A percentile compares a stretch with the other conserved stretches of the same genome.
phyloP scores from a whole-genome alignment of 2,113 vertebrate genomes.

The Prionailurus bengalensis region DNA sequence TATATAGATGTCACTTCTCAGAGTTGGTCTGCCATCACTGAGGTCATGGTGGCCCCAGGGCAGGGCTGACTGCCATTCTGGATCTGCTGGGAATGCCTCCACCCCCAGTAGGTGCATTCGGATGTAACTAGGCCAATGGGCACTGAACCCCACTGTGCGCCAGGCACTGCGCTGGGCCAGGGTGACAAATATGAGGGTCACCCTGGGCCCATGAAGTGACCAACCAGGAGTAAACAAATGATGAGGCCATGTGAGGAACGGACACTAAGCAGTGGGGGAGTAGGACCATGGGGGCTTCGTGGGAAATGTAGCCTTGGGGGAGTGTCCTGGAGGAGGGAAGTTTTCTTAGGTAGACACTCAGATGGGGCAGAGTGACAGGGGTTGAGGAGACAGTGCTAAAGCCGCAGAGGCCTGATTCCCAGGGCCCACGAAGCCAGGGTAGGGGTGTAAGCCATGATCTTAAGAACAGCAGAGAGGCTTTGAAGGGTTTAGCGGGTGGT shows the following conservation, averaged over 20 bases:
- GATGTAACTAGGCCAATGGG: not conserved
- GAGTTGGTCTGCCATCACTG: not conserved
- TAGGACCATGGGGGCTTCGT: not conserved
- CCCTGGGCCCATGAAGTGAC: not conserved
- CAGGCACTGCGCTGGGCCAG: accelerated
- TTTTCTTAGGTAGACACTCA: not conserved
- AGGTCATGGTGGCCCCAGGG: not conserved
- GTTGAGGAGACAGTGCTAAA: not conserved
- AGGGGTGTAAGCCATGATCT: not conserved
- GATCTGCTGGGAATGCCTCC: accelerated
- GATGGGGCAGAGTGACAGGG: not conserved
- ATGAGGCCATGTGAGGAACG: accelerated
- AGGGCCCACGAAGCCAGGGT: not conserved
- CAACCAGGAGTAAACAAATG: not conserved
- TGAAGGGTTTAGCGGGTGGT: not conserved
- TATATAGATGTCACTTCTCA: not conserved
- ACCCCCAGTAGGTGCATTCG: not conserved
- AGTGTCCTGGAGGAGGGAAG: not conserved
- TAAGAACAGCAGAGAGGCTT: not conserved
- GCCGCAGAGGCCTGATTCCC: not conserved
- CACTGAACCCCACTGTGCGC: not conserved
- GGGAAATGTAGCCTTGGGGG: not conserved
- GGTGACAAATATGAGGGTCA: not conserved
- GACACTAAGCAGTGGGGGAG: accelerated
- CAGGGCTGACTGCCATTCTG: not conserved